A percentile compares a stretch with the other conserved stretches of the same genome.
phyloP scores from a whole-genome alignment of 1,140 invertebrate species.

The Sipha flava region DNA sequence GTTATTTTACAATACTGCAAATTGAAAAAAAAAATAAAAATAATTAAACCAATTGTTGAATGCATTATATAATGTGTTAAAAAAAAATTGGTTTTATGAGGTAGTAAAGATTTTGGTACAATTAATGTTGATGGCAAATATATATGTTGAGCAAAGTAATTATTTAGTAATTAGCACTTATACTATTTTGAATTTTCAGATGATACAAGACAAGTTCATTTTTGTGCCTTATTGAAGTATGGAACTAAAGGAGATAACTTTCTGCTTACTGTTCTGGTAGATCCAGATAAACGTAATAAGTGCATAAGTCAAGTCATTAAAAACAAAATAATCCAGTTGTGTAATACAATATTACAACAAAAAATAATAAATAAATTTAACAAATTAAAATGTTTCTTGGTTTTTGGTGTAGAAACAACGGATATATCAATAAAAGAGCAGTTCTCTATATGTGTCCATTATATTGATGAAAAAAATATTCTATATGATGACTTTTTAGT shows the following conservation, averaged over 20 bases:
- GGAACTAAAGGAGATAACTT: not conserved
- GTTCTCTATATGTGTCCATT: slow-evolving; percentile 38
- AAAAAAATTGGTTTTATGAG: not conserved
- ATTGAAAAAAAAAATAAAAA: not conserved
- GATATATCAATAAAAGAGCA: slow-evolving; percentile 23
- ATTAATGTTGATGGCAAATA: not conserved
- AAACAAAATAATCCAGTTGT: not conserved
- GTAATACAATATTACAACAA: not conserved
- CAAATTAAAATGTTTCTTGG: slow-evolving; percentile 35
- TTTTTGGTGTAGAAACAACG: no score
- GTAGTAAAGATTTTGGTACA: not conserved
- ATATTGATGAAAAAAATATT: slow-evolving; percentile 36
- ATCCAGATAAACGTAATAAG: not conserved
- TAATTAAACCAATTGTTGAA: slow-evolving; percentile 35
- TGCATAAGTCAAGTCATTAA: not conserved
- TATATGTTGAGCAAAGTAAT: not conserved
- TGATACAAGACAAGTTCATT: not conserved
- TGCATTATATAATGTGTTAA: slow-evolving; percentile 38
- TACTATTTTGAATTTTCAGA: not conserved
- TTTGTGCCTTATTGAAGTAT: not conserved
- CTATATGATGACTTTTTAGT: slow-evolving; percentile 39
- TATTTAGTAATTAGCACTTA: not conserved
- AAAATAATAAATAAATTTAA: not conserved
- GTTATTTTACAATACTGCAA: no score
- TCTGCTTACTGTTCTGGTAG: no score